Base-by-base conservation (phyloP, 2,797 vertebrate species). In the Nyctibius grandis region DNA sequence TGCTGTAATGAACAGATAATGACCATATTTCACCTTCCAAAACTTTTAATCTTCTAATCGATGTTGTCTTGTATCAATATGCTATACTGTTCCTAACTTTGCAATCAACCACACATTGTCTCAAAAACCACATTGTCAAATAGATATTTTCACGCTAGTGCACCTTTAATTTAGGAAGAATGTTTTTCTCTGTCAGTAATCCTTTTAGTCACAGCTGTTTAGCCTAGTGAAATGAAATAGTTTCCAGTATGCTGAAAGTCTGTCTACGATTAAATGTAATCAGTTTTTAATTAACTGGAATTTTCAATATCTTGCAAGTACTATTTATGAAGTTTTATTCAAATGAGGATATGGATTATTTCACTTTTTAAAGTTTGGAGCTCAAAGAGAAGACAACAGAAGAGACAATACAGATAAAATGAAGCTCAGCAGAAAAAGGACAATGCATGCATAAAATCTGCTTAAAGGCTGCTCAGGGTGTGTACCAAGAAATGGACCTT, bases 241-340 rank as follows among this genome's bases (percentile, higher is more conserved):
- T 94, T 93, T 64, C 84, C 72, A 75, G 48, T 87, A 85, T 94
- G 90, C 45, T 92, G 68, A 89, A 95, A 95, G 73, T 72, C 67
- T 94, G 67, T 72, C 81, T 94, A 61, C 3, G 11, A 94, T 91
- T 93, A 95, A 96, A 95, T 92, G 84, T 83, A 94, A 97, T 95
- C 88, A 95, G 72, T 80, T 96, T 96, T 96, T 96, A 96, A 96
- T 97, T 96, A 95, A 95, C 80, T 78, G 20, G 84, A 94, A 91
- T 92, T 95, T 94, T 94, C 75, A 92, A 19, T 90, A 82, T 68
- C 80, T 91, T 5, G 0, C 38, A 80, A 95, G 68, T 72, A 40
- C 63, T 61, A 78, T 95, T 92, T 74, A 67, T 86, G 26, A 95
- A 91, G 80, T 91, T 95, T 95, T 92, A 94, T 89, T 95, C 77